Conservation (phyloP, 2,113 vertebrate species). For the Campylomormyrus numenius region DNA sequence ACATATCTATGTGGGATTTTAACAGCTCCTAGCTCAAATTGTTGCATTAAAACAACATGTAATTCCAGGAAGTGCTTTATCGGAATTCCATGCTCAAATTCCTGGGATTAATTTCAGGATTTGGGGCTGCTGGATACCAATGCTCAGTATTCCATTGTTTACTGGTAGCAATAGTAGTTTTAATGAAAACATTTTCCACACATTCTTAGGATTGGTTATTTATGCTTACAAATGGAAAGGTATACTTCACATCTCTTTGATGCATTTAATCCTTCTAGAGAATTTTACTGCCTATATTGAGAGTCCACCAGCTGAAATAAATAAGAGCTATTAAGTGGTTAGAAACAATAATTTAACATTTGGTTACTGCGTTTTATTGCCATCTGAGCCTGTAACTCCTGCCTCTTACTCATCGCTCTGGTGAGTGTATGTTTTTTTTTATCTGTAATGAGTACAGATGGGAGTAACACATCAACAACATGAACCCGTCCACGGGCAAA, state of each 20-base stretch:
- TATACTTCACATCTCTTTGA: not conserved
- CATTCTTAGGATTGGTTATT: not conserved
- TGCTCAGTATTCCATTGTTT: not conserved
- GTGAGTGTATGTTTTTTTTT: not conserved
- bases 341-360: not conserved
- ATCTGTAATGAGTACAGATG: conserved; percentile 3
- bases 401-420: not conserved
- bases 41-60: not conserved
- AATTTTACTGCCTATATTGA: not conserved
- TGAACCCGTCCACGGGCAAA: conserved; percentile 9
- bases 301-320: not conserved
- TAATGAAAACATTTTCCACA: not conserved
- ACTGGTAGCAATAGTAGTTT: not conserved
- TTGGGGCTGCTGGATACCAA: not conserved
- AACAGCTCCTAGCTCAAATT: not conserved
- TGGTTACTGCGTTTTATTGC: not conserved
- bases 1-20: not conserved
- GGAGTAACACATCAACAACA: not conserved
- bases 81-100: not conserved
- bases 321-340: not conserved
- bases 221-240: not conserved
- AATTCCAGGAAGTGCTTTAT: not conserved
- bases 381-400: not conserved
- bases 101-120: not conserved
- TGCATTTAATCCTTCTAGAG: not conserved